phyloP scores from a whole-genome alignment of 92 coral and sea anemone genomes.

The Parazoanthus atlanticus region DNA sequence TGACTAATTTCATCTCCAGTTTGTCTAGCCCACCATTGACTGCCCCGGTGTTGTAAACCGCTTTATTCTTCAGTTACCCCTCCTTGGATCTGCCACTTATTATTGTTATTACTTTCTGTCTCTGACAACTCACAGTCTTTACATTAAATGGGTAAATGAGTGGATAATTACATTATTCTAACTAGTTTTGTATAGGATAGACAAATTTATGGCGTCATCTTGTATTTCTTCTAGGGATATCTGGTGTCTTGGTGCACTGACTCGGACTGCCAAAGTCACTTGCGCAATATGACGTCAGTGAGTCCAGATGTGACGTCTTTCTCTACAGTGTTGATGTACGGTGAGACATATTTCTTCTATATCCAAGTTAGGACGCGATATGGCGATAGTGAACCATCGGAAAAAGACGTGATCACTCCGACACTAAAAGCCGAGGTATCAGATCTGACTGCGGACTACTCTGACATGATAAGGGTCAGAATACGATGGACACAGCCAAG shows the following conservation, averaged over 20 bases:
- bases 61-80: too few relatives aligned
- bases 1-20: too few relatives aligned
- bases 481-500: slow-evolving; percentile 8
- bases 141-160: too few relatives aligned
- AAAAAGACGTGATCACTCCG: neutral
- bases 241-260: slow-evolving; percentile 24
- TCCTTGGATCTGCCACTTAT: too few relatives aligned
- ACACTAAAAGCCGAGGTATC: neutral
- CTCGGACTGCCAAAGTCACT: neutral
- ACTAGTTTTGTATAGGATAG: too few relatives aligned
- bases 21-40: too few relatives aligned
- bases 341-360: slow-evolving; percentile 23
- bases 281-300: neutral
- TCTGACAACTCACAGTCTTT: too few relatives aligned
- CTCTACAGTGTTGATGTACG: slow-evolving; percentile 13
- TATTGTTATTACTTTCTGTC: too few relatives aligned
- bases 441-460: neutral
- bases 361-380: slow-evolving; percentile 18
- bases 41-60: too few relatives aligned
- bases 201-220: neutral
- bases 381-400: slow-evolving; percentile 21
- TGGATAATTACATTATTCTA: too few relatives aligned
- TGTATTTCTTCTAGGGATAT: slow-evolving; percentile 19
- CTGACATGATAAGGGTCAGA: neutral
- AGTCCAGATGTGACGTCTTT: neutral